phyloP scores from a whole-genome alignment of 2,797 vertebrate genomes.

The Pelodytes ibericus region DNA sequence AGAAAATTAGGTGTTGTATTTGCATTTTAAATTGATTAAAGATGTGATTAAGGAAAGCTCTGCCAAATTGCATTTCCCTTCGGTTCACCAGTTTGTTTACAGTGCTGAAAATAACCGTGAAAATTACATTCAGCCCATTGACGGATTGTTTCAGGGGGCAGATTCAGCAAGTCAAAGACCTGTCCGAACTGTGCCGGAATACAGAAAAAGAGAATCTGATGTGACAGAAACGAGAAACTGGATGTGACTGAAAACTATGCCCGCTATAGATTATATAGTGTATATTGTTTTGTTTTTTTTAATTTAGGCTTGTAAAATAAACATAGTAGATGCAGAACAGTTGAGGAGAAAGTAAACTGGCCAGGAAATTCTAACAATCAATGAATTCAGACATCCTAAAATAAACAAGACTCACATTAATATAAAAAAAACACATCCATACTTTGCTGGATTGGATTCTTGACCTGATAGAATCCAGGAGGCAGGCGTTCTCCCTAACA shows the following conservation, averaged over 20 bases:
- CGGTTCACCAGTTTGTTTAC: conserved; percentile 15
- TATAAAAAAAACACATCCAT: too few species aligned
- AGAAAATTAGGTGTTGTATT: conserved; percentile 31
- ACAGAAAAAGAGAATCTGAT: conserved; percentile 2
- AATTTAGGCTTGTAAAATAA: too few species aligned
- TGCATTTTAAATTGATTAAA: conserved; percentile 34
- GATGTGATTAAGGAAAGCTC: conserved; percentile 20
- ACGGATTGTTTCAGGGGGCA: conserved; percentile 13
- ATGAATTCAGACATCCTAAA: too few species aligned
- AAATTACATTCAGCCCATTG: conserved; percentile 33
- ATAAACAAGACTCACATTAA: too few species aligned
- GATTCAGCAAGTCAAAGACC: neutral
- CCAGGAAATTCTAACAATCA: too few species aligned
- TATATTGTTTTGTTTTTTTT: too few species aligned
- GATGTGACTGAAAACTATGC: neutral
- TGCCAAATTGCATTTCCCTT: conserved; percentile 21
- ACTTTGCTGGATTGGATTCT: too few species aligned
- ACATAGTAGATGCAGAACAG: too few species aligned
- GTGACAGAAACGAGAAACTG: conserved; percentile 6
- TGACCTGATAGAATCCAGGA: too few species aligned
- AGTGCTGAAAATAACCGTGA: conserved; percentile 14
- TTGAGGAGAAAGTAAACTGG: too few species aligned
- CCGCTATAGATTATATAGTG: neutral
- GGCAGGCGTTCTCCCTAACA: too few species aligned
- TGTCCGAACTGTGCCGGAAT: conserved; percentile 10